These are phyloP conservation scores for Anas acuta DNA, from an alignment of 2,797 vertebrate species.

Conservation along the genomic window DNA sequence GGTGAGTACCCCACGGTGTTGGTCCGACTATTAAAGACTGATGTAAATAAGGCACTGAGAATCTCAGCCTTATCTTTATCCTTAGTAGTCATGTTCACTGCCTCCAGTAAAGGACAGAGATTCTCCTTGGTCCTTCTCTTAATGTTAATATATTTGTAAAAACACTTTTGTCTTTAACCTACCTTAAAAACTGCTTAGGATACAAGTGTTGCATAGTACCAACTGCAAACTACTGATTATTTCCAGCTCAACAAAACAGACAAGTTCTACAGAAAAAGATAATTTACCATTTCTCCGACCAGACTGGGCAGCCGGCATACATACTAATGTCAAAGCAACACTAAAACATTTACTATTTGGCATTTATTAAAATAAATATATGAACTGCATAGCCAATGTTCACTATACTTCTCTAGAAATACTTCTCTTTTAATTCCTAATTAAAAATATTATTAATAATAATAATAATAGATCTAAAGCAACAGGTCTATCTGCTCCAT, in stretches of 20 bases:
- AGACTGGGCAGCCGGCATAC: background rate
- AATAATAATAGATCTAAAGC: background rate
- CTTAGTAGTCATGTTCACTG: too few relatives aligned
- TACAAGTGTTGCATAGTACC: background rate
- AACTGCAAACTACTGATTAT: background rate
- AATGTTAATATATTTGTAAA: too few relatives aligned
- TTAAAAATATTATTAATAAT: too few relatives aligned
- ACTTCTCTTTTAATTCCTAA: background rate
- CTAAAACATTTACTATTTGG: background rate
- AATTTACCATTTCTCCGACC: background rate
- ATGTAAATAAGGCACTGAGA: too few relatives aligned
- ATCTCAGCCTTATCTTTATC: too few relatives aligned
- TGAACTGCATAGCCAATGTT: background rate
- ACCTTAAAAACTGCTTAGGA: background rate
- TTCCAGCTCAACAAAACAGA: background rate
- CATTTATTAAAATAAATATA: background rate
- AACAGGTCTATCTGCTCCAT: background rate
- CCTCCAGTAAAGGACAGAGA: too few relatives aligned
- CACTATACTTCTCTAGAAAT: background rate
- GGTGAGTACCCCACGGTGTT: too few relatives aligned
- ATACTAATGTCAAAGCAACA: background rate
- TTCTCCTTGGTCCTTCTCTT: too few relatives aligned
- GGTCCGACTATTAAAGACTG: too few relatives aligned
- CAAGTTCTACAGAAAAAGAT: background rate
- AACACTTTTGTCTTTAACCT: background rate